phyloP scores from a whole-genome alignment of 2,797 vertebrate species.

The Oryzias dopingdopingensis region DNA sequence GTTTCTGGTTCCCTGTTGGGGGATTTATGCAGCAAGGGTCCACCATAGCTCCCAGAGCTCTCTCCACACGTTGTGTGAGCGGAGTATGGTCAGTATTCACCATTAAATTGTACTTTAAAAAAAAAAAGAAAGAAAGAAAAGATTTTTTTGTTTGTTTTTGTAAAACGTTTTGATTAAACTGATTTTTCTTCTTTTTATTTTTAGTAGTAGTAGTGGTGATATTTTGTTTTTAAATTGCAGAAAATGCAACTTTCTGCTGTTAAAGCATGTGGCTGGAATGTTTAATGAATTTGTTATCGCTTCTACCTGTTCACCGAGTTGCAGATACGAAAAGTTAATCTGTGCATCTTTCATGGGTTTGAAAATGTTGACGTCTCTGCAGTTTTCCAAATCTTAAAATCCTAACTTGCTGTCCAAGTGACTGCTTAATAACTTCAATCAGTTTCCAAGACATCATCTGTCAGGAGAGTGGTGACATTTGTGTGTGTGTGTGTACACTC shows the following conservation, averaged over 20 bases:
- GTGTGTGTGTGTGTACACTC: constrained; percentile 3
- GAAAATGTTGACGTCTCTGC: background rate
- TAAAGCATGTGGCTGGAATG: background rate
- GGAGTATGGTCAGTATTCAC: constrained; percentile 90
- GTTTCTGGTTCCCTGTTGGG: constrained; percentile 97
- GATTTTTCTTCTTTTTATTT: no score
- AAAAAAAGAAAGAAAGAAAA: no score
- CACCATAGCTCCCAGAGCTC: constrained; percentile 91
- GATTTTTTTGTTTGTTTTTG: no score
- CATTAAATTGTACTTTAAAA: no score
- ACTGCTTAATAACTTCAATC: background rate
- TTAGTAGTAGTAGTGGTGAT: no score
- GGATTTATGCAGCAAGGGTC: constrained; percentile 99
- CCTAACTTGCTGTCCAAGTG: background rate
- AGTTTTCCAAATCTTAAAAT: background rate
- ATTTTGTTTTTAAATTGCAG: no score
- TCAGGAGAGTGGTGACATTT: constrained; percentile 3
- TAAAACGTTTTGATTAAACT: no score
- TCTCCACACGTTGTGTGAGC: constrained; percentile 96
- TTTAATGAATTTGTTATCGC: background rate
- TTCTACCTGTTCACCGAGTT: background rate
- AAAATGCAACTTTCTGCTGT: background rate
- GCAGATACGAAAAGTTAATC: background rate
- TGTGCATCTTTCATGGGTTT: background rate
- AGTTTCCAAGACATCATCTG: constrained; percentile 9